These are phyloP conservation scores for Protosalanx chinensis DNA, from an alignment of 2,797 vertebrate genomes.

Conservation along the genomic window DNA sequence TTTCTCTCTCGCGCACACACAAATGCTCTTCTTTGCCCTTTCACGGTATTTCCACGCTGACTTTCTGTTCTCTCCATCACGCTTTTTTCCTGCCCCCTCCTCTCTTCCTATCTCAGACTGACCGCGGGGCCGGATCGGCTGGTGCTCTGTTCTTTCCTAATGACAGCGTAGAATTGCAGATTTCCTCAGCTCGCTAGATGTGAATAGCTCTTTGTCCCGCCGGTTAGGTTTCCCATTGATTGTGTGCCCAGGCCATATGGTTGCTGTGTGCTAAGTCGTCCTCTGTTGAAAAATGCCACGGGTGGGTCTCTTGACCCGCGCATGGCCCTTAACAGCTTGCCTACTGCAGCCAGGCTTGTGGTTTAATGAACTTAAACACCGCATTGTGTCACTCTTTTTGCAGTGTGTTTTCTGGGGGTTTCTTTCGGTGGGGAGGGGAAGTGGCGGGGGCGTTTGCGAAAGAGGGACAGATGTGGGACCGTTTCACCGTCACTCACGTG, in stretches of 20 bases:
- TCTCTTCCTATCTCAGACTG: conserved; percentile 12
- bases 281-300: conserved; percentile 62
- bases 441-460: conserved; percentile 28
- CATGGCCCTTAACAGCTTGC: conserved; percentile 62
- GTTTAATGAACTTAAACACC: conserved; percentile 76
- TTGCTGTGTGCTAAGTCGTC: conserved; percentile 66
- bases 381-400: conserved; percentile 51
- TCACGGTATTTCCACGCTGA: neutral
- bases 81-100: neutral
- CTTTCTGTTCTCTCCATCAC: neutral
- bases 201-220: conserved; percentile 74
- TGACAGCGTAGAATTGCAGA: conserved; percentile 67
- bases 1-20: conserved; percentile 9
- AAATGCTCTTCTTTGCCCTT: neutral
- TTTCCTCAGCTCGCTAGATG: conserved; percentile 58
- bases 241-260: conserved; percentile 74
- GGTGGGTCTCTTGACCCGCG: conserved; percentile 68
- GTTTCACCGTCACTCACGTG: conserved; percentile 42
- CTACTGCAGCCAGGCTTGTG: conserved; percentile 52
- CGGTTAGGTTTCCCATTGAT: conserved; percentile 70
- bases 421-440: neutral
- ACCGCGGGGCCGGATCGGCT: conserved; percentile 45
- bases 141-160: conserved; percentile 62
- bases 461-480: conserved; percentile 57
- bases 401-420: conserved; percentile 22